A percentile compares a stretch with the other conserved stretches of the same genome.
These are phyloP conservation scores for Microtus oregoni DNA, from an alignment of 2,113 vertebrate genomes.

Conservation along the genomic window DNA sequence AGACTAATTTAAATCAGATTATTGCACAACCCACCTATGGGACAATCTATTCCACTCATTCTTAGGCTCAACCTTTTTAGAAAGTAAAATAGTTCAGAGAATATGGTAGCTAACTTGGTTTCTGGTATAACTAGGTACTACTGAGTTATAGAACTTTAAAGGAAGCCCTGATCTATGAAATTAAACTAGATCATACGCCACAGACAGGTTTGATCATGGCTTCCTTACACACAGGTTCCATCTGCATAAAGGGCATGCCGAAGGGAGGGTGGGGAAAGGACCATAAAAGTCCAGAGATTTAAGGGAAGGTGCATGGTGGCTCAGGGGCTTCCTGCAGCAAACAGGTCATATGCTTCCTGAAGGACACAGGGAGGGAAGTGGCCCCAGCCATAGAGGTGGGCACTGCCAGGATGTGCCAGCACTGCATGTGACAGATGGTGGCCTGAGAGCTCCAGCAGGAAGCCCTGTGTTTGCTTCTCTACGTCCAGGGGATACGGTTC, in stretches of 20 bases:
- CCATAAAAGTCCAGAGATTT: neutral
- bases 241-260: neutral
- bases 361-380: neutral
- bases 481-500: neutral
- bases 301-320: neutral
- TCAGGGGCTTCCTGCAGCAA: neutral
- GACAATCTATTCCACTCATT: neutral
- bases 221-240: neutral
- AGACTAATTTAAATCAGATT: neutral
- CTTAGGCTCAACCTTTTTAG: neutral
- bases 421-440: neutral
- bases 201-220: neutral
- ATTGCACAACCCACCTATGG: neutral
- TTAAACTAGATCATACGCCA: neutral
- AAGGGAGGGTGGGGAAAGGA: neutral
- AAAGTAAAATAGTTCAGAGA: neutral
- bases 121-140: neutral
- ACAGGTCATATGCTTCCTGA: accelerated
- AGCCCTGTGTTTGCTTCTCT: neutral
- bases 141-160: neutral
- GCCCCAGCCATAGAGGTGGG: neutral
- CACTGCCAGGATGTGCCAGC: accelerated
- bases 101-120: neutral
- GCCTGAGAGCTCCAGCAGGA: neutral
- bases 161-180: neutral